Conservation (phyloP, 2,113 vertebrate genomes). For the Pandion haliaetus region DNA sequence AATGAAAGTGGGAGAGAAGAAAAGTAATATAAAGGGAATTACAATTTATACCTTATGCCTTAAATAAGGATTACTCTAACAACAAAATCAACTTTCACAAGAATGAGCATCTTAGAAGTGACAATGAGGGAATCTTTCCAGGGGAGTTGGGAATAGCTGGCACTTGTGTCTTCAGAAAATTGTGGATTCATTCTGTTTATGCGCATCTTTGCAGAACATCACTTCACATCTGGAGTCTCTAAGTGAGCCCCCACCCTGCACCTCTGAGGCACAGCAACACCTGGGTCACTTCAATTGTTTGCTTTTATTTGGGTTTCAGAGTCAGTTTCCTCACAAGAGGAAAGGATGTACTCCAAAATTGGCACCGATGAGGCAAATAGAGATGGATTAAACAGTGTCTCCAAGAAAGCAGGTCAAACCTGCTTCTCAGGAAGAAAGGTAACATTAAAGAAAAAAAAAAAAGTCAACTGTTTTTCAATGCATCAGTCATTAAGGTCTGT, state of each 20-base stretch:
- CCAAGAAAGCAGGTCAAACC: background rate
- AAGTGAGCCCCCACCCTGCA: background rate
- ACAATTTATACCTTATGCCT: background rate
- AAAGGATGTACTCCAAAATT: background rate
- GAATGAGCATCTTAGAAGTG: background rate
- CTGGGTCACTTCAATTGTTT: background rate
- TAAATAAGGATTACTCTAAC: background rate
- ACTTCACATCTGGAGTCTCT: background rate
- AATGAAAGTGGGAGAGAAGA: background rate
- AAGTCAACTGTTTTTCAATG: background rate
- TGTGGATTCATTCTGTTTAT: background rate
- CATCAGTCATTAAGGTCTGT: background rate
- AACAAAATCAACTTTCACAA: background rate
- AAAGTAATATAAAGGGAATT: background rate
- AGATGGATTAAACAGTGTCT: background rate
- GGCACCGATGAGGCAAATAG: background rate
- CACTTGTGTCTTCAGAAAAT: background rate
- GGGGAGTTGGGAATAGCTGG: background rate
- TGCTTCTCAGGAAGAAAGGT: background rate
- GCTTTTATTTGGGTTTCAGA: background rate
- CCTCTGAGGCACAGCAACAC: background rate
- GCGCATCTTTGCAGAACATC: background rate
- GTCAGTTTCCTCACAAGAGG: background rate
- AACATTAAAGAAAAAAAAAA: background rate
- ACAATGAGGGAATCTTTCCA: background rate